These are phyloP conservation scores for Lutra lutra DNA, from an alignment of 2,797 vertebrate species.

Conservation along the genomic window DNA sequence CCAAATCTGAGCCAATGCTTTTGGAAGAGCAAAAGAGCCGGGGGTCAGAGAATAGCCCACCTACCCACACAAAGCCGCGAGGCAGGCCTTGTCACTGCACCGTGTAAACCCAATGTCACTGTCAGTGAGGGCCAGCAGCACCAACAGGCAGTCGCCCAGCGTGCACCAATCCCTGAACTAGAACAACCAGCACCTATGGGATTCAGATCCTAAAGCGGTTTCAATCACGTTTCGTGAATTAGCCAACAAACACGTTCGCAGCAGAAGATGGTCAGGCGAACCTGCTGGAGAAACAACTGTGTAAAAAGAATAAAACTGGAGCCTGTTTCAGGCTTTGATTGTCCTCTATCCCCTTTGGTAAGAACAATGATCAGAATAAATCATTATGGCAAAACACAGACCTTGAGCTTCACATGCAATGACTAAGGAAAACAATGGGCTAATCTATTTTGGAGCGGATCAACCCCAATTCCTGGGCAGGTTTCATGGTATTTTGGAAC, in stretches of 20 bases:
- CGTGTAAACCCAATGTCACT: not conserved
- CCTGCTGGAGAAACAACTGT: not conserved
- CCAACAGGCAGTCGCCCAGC: rapidly evolving
- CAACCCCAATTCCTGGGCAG: not conserved
- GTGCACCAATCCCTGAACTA: not conserved
- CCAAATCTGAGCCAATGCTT: not conserved
- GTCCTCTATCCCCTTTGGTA: not conserved
- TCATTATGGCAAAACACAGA: not conserved
- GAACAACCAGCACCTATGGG: not conserved
- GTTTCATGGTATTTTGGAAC: not conserved
- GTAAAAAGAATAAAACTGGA: not conserved
- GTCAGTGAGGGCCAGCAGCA: conserved; percentile 1
- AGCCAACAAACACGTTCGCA: not conserved
- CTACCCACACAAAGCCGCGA: not conserved
- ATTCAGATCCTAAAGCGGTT: not conserved
- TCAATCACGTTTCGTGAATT: not conserved
- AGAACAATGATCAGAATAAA: not conserved
- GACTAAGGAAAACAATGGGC: not conserved
- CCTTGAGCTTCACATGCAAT: not conserved
- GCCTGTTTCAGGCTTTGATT: not conserved
- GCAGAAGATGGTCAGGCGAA: not conserved
- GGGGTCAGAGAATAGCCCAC: not conserved
- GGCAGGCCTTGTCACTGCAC: not conserved
- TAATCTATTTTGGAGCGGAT: not conserved
- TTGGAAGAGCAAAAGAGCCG: not conserved